These are phyloP conservation scores for Solea senegalensis DNA, from an alignment of 2,113 vertebrate species.

Conservation along the genomic window DNA sequence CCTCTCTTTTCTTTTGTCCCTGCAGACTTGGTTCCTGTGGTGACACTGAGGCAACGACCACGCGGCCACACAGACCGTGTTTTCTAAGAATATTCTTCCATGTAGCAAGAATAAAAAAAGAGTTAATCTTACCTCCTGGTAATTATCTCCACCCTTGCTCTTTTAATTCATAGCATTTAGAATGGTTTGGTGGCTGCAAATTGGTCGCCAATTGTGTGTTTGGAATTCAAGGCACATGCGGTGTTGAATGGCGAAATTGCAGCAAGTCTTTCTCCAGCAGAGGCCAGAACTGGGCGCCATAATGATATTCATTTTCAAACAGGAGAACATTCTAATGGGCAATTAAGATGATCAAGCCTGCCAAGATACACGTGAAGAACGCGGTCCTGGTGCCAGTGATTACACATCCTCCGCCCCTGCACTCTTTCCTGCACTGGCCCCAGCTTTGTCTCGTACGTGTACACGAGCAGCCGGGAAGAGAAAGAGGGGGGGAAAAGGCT, in stretches of 20 bases:
- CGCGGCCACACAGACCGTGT: conserved; percentile 29
- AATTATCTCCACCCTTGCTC: conserved; percentile 68
- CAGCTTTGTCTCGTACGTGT: conserved; percentile 82
- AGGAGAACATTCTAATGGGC: conserved; percentile 86
- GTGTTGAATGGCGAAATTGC: conserved; percentile 75
- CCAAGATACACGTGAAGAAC: conserved; percentile 84
- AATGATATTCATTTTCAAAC: conserved; percentile 88
- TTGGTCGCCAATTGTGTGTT: conserved; percentile 74
- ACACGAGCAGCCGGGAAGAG: conserved; percentile 76
- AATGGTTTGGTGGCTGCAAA: conserved; percentile 71
- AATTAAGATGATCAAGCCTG: conserved; percentile 88
- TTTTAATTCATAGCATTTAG: conserved; percentile 75
- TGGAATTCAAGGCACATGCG: conserved; percentile 75
- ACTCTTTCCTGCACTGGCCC: conserved; percentile 72
- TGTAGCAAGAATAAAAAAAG: conserved; percentile 43
- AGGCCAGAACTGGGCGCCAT: conserved; percentile 77
- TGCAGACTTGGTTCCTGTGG: conserved; percentile 29
- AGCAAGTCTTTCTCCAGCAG: conserved; percentile 73
- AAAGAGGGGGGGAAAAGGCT: conserved; percentile 74
- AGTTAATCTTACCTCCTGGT: conserved; percentile 64
- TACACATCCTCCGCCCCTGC: conserved; percentile 75
- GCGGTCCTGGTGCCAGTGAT: conserved; percentile 78
- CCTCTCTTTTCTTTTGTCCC: conserved; percentile 6
- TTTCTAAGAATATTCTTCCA: conserved; percentile 64
- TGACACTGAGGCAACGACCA: conserved; percentile 1